Evolutionary conservation across 2,888 invertebrate genomes (phyloP).

Genomic region (Seira musarum): DNA sequence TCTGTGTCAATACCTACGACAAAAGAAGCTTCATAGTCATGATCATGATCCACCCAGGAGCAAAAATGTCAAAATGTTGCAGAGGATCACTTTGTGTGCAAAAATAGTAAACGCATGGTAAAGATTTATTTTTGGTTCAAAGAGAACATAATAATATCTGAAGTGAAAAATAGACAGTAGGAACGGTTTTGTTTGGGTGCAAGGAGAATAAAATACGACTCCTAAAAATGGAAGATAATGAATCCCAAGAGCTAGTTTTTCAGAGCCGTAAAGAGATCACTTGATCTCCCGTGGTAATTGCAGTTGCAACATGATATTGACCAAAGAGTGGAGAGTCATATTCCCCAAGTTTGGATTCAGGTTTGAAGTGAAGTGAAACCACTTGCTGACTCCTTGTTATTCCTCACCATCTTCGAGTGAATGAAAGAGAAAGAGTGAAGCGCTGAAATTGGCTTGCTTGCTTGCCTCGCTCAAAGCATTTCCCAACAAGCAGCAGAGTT

Average conservation of each 20-base stretch:
- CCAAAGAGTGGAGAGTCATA: not conserved
- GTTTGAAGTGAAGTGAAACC: not conserved
- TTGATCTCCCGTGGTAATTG: slow-evolving; percentile 19
- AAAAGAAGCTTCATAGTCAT: too few relatives aligned
- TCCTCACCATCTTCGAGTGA: not conserved
- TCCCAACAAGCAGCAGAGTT: not conserved
- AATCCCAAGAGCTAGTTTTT: slow-evolving; percentile 11
- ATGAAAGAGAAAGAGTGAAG: not conserved
- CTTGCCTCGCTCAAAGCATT: not conserved
- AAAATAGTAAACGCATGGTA: too few relatives aligned
- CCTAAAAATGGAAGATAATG: slow-evolving; percentile 16
- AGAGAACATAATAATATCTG: slow-evolving; percentile 13
- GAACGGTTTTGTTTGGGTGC: not conserved
- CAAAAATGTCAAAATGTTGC: too few relatives aligned
- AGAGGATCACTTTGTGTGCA: too few relatives aligned
- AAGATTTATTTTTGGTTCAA: not conserved
- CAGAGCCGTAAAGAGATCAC: slow-evolving; percentile 12
- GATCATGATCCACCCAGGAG: too few relatives aligned
- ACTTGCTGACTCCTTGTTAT: slow-evolving; percentile 16
- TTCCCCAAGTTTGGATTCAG: not conserved
- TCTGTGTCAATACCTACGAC: too few relatives aligned
- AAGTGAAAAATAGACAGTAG: not conserved
- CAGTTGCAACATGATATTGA: slow-evolving; percentile 18
- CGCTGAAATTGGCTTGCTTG: not conserved
- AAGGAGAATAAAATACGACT: not conserved